Evolutionary conservation across 2,888 invertebrate genomes (phyloP).

Genomic region (Luperina testacea): DNA sequence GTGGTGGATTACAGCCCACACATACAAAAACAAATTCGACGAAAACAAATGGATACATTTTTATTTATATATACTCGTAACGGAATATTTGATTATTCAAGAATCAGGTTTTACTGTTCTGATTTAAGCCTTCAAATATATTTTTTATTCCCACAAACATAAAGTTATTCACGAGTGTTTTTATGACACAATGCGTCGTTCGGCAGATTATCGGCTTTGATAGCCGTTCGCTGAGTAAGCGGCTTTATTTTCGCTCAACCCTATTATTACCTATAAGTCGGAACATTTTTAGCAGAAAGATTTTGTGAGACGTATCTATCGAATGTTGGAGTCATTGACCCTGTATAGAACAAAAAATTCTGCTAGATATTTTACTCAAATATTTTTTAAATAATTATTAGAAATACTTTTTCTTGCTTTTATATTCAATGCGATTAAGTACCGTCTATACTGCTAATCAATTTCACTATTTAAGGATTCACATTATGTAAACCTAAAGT

Average conservation of each 20-base stretch:
- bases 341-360: too few relatives aligned
- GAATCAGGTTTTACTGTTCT: conserved; percentile 17
- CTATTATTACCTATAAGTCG: conserved; percentile 4
- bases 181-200: conserved; percentile 37
- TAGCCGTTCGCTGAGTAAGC: conserved; percentile 31
- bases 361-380: neutral
- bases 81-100: neutral
- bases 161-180: conserved; percentile 39
- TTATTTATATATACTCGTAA: neutral
- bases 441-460: neutral
- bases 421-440: neutral
- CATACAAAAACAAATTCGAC: neutral
- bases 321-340: neutral
- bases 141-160: conserved; percentile 32
- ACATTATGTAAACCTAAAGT: neutral
- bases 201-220: conserved; percentile 43
- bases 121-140: conserved; percentile 24
- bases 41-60: conserved; percentile 1
- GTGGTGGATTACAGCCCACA: neutral
- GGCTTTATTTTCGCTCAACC: conserved; percentile 29
- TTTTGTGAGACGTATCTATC: neutral
- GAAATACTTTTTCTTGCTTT: neutral
- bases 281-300: conserved; percentile 26
- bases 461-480: neutral
- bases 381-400: neutral